A percentile compares a stretch with the other conserved stretches of the same genome.
Evolutionary conservation across 2,888 invertebrate species (phyloP).

Genomic region (Nemurella pictetii): DNA sequence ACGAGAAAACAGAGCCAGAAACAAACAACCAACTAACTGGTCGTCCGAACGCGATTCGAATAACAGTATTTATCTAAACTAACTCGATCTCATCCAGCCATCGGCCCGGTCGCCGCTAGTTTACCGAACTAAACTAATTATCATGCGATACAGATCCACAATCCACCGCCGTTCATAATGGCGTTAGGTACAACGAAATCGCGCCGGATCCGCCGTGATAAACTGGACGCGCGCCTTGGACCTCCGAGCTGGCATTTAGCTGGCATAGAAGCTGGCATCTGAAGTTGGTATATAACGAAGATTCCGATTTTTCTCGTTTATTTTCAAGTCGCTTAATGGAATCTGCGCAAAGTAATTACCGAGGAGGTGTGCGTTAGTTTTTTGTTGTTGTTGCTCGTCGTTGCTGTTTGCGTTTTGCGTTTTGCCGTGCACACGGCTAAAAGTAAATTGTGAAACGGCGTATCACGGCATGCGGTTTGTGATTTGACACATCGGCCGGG

Average conservation of each 20-base stretch:
- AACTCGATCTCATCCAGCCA: not conserved
- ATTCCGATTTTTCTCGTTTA: not conserved
- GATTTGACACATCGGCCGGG: slow-evolving; percentile 22
- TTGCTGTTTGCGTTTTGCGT: not conserved
- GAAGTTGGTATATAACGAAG: not conserved
- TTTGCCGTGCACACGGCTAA: not conserved
- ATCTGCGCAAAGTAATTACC: slow-evolving; percentile 12
- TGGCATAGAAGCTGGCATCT: no score
- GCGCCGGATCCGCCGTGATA: not conserved
- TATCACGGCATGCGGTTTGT: slow-evolving; percentile 27
- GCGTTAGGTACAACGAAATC: not conserved
- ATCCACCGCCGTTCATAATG: not conserved
- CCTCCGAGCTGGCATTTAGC: not conserved
- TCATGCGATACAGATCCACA: slow-evolving; percentile 8
- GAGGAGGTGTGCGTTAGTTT: not conserved
- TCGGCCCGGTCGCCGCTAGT: not conserved
- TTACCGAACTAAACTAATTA: slow-evolving; percentile 17
- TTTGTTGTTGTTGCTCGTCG: not conserved
- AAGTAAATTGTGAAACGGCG: slow-evolving; percentile 34
- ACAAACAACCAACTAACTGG: not conserved
- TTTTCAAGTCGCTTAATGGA: slow-evolving; percentile 19
- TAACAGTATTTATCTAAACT: slow-evolving; percentile 23
- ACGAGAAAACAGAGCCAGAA: not conserved
- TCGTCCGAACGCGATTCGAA: slow-evolving; percentile 6
- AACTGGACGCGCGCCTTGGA: no score